Conservation (phyloP, 2,113 vertebrate genomes). For the Microcebus lehilahytsara region DNA sequence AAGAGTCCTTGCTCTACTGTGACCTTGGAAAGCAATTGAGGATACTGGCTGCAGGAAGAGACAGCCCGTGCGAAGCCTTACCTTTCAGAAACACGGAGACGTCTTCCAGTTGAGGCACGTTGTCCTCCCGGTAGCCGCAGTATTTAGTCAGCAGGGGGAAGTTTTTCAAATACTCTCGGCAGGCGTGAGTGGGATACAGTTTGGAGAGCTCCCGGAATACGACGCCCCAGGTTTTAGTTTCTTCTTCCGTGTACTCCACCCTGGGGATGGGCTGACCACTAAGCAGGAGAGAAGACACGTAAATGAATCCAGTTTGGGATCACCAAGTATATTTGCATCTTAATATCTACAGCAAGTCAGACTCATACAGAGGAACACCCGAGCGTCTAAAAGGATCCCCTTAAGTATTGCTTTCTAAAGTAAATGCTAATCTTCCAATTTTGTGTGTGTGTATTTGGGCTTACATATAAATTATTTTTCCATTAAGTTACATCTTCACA, state of each 20-base stretch:
- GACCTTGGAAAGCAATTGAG: not conserved
- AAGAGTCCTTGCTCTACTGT: not conserved
- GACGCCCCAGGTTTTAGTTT: conserved; percentile 94
- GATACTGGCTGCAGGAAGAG: not conserved
- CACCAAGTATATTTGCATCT: not conserved
- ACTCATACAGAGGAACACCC: not conserved
- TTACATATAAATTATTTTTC: not conserved
- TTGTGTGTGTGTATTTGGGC: not conserved
- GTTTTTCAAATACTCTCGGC: conserved; percentile 96
- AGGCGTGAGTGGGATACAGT: conserved; percentile 97
- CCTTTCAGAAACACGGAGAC: conserved; percentile 95
- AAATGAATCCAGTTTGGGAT: not conserved
- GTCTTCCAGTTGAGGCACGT: conserved; percentile 96
- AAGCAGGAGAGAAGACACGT: conserved; percentile 31
- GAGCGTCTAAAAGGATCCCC: not conserved
- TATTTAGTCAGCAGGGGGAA: conserved; percentile 93
- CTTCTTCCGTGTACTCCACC: conserved; percentile 94
- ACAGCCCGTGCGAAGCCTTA: conserved; percentile 62
- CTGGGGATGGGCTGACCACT: conserved; percentile 96
- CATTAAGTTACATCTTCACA: not conserved
- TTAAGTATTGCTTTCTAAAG: not conserved
- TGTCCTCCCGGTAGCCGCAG: conserved; percentile 96
- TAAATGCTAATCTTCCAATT: not conserved
- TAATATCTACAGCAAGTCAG: not conserved
- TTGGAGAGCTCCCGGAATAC: conserved; percentile 95